Percentiles rank a stretch among this genome's conserved stretches.
These are phyloP conservation scores for Brachionus sp. DNA, from an alignment of 1,140 invertebrate species.

Conservation along the genomic window DNA sequence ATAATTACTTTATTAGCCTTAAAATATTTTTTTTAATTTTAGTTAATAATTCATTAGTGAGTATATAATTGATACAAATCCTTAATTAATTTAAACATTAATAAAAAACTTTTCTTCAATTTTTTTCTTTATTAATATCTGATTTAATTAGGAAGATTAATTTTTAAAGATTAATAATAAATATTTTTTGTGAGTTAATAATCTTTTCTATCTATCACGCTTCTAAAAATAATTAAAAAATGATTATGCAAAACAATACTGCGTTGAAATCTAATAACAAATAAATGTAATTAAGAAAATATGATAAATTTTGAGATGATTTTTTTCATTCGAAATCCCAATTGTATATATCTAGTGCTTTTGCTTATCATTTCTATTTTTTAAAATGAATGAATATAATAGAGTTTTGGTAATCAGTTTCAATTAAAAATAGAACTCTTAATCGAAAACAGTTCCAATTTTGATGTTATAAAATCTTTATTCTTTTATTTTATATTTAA, in stretches of 20 bases:
- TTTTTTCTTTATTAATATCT: no score
- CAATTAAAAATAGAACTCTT: not conserved
- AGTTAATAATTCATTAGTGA: no score
- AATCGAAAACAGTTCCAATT: not conserved
- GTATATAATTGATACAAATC: no score
- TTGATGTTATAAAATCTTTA: not conserved
- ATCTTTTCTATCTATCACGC: not conserved
- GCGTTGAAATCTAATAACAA: not conserved
- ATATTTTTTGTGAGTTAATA: not conserved
- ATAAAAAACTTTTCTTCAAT: no score
- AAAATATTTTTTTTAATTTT: no score
- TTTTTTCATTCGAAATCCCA: not conserved
- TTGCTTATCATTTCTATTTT: not conserved
- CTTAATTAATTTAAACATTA: no score
- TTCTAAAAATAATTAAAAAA: not conserved
- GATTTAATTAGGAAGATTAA: no score
- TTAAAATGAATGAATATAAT: not conserved
- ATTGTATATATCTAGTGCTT: not conserved
- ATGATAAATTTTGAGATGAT: not conserved
- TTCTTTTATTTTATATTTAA: not conserved
- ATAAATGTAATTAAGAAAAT: not conserved
- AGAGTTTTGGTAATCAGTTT: not conserved
- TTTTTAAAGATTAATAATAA: no score
- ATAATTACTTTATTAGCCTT: no score
- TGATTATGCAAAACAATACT: not conserved